Percentiles rank a stretch among this genome's conserved stretches.
Conservation (phyloP, 2,888 invertebrate genomes). For the Marronus borbonicus region DNA sequence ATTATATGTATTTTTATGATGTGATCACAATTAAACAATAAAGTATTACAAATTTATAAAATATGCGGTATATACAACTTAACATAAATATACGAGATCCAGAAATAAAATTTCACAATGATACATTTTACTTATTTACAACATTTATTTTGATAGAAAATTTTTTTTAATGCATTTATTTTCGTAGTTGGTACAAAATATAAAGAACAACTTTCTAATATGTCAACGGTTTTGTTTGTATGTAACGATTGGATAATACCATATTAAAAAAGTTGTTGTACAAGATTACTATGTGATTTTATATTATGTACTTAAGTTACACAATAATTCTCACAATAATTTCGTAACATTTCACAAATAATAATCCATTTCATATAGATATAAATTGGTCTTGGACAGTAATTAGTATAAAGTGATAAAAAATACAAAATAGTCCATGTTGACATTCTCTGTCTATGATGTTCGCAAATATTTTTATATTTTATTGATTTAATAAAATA, state of each 20-base stretch:
- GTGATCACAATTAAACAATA: constrained; percentile 49
- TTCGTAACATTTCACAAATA: constrained; percentile 28
- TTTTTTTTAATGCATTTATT: constrained; percentile 5
- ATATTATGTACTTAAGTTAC: constrained; percentile 16
- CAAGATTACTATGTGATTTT: constrained; percentile 2
- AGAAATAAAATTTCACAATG: constrained; percentile 46
- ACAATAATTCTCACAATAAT: constrained; percentile 2
- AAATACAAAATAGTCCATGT: constrained; percentile 33
- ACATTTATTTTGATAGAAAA: constrained; percentile 11
- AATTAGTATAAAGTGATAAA: constrained; percentile 39
- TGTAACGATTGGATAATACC: constrained; percentile 11
- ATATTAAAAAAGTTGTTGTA: constrained; percentile 29
- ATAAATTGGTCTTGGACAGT: constrained; percentile 43
- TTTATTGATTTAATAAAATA: constrained; percentile 35
- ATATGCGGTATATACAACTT: constrained; percentile 54
- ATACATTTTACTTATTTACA: constrained; percentile 31
- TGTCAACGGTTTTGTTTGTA: constrained; percentile 3
- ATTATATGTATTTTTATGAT: constrained; percentile 51
- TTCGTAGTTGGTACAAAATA: constrained; percentile 39
- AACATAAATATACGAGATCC: constrained; percentile 57
- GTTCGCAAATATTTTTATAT: constrained; percentile 38
- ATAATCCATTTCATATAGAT: constrained; percentile 15
- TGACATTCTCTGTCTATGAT: constrained; percentile 33
- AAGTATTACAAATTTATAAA: constrained; percentile 52
- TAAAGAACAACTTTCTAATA: constrained; percentile 30